Conservation (phyloP, 53 echinoderm and acorn worm species). For the Mesocentrotus franciscanus region DNA sequence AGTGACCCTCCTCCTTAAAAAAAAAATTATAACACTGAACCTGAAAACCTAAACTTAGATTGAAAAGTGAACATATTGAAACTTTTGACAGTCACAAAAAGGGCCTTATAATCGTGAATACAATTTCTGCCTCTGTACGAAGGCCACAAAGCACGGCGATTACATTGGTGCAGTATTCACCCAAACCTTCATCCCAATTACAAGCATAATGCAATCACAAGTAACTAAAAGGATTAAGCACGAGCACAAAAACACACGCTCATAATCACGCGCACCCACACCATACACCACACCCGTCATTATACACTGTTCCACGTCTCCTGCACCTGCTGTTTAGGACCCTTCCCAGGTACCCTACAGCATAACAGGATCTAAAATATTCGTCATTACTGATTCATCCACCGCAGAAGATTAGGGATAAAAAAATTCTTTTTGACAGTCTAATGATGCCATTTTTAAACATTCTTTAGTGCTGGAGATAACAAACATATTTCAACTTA, state of each 20-base stretch:
- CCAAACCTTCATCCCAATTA: too few species aligned
- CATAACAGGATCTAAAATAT: background rate
- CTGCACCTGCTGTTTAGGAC: background rate
- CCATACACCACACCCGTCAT: background rate
- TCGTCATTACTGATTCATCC: conserved; percentile 18
- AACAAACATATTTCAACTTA: background rate
- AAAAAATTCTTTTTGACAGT: background rate
- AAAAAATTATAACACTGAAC: too few species aligned
- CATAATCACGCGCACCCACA: background rate
- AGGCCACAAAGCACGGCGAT: too few species aligned
- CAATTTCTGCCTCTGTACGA: too few species aligned
- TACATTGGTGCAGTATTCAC: too few species aligned
- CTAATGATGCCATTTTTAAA: background rate
- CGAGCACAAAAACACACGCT: background rate
- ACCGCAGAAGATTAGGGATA: background rate
- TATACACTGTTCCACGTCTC: background rate
- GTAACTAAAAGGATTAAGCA: background rate
- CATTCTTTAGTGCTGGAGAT: background rate
- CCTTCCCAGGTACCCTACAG: background rate
- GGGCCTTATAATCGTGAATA: too few species aligned
- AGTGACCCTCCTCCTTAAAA: too few species aligned
- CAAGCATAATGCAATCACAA: too few species aligned
- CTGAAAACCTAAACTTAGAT: too few species aligned
- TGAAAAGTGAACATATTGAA: too few species aligned
- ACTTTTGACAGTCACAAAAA: too few species aligned